Conservation (phyloP, 2,113 vertebrate genomes). For the Nicator chloris region DNA sequence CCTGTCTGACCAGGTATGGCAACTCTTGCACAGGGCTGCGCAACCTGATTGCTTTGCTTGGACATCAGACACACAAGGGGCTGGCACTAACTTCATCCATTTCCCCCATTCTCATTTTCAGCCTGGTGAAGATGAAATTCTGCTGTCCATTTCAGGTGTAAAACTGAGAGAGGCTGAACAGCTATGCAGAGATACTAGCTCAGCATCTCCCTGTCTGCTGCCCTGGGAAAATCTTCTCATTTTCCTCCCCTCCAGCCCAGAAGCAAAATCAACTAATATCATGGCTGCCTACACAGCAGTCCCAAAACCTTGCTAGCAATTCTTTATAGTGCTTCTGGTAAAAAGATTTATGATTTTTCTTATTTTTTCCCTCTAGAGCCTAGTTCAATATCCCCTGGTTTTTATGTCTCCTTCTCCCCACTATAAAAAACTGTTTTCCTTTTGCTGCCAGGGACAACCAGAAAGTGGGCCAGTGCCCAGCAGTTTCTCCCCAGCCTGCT, state of each 20-base stretch:
- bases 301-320: background rate
- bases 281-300: background rate
- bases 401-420: background rate
- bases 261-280: background rate
- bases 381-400: background rate
- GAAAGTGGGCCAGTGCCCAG: background rate
- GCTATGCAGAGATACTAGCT: background rate
- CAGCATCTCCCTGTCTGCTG: background rate
- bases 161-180: background rate
- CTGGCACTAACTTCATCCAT: background rate
- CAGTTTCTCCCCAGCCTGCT: background rate
- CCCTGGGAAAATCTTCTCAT: background rate
- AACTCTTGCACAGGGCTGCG: background rate
- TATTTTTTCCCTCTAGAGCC: background rate
- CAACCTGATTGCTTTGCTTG: background rate
- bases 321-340: background rate
- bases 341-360: background rate
- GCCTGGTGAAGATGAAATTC: background rate
- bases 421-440: background rate
- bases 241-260: background rate
- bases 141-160: background rate
- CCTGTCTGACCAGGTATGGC: background rate
- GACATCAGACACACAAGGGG: fast-evolving
- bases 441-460: background rate
- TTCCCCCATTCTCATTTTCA: background rate